Evolutionary conservation across 2,888 invertebrate genomes (phyloP).

Genomic region (Polyommatus iphigenia): DNA sequence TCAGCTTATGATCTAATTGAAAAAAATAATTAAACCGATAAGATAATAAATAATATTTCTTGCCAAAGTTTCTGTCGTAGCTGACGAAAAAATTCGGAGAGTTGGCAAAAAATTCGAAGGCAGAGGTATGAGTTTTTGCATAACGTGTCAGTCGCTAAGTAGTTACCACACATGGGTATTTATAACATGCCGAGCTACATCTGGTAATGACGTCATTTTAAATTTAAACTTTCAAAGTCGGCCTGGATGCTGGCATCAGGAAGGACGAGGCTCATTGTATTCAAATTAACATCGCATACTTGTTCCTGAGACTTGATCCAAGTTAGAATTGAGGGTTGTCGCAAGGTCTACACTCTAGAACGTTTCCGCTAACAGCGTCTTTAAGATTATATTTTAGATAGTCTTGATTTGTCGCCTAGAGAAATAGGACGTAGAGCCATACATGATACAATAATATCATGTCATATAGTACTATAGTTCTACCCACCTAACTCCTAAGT

Average conservation of each 20-base stretch:
- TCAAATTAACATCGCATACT: constrained; percentile 4
- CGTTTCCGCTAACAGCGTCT: background rate
- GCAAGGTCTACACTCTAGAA: background rate
- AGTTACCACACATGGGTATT: constrained; percentile 28
- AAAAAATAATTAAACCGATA: constrained; percentile 10
- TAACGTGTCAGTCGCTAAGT: constrained; percentile 19
- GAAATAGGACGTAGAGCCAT: too few relatives aligned
- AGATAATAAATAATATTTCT: constrained; percentile 13
- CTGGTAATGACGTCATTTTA: constrained; percentile 20
- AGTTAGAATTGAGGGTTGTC: constrained; percentile 11
- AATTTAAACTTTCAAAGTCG: background rate
- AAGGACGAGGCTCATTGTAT: constrained; percentile 19
- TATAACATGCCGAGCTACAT: constrained; percentile 1
- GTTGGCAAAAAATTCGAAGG: background rate
- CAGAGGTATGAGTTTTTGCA: constrained; percentile 3
- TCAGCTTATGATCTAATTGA: background rate
- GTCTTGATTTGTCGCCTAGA: background rate
- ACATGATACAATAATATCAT: too few relatives aligned
- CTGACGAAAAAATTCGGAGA: background rate
- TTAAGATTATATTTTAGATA: background rate
- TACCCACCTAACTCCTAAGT: too few relatives aligned
- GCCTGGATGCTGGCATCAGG: background rate
- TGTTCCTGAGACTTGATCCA: background rate
- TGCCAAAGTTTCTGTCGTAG: background rate
- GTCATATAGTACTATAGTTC: too few relatives aligned